Conservation (phyloP, 2,113 vertebrate species). For the Otus sunia region DNA sequence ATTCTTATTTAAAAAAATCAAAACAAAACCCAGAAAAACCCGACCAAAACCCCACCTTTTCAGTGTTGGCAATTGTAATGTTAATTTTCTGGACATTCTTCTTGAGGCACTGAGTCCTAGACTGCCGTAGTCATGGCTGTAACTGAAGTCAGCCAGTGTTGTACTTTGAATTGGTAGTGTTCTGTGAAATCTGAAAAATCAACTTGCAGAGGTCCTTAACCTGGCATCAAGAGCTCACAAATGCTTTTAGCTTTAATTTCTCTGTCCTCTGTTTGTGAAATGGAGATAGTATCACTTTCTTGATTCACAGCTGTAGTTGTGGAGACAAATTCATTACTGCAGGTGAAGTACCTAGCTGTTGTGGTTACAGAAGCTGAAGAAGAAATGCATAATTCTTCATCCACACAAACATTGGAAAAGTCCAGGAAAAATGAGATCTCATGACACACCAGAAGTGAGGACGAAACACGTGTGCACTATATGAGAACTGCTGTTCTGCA, state of each 20-base stretch:
- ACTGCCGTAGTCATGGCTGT: not conserved
- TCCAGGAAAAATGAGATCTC: not conserved
- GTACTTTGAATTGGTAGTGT: not conserved
- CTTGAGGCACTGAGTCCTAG: not conserved
- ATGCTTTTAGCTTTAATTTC: not conserved
- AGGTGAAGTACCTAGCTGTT: not conserved
- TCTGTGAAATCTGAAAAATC: not conserved
- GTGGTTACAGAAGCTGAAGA: not conserved
- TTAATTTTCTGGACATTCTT: not conserved
- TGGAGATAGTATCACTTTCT: not conserved
- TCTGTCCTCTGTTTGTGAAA: not conserved
- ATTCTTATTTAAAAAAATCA: not conserved
- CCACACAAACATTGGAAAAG: not conserved
- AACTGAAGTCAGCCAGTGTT: not conserved
- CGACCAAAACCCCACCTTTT: not conserved
- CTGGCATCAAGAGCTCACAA: not conserved
- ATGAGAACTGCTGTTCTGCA: not conserved
- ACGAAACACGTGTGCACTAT: not conserved
- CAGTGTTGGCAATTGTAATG: not conserved
- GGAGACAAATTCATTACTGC: not conserved
- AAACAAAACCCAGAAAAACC: not conserved
- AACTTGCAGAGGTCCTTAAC: not conserved
- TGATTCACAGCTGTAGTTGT: not conserved
- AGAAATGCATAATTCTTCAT: not conserved
- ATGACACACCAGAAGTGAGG: not conserved